Evolutionary conservation across 2,113 vertebrate genomes (phyloP), one percentile per base, ranked within the genome.

Genomic region (Lophius piscatorius): DNA sequence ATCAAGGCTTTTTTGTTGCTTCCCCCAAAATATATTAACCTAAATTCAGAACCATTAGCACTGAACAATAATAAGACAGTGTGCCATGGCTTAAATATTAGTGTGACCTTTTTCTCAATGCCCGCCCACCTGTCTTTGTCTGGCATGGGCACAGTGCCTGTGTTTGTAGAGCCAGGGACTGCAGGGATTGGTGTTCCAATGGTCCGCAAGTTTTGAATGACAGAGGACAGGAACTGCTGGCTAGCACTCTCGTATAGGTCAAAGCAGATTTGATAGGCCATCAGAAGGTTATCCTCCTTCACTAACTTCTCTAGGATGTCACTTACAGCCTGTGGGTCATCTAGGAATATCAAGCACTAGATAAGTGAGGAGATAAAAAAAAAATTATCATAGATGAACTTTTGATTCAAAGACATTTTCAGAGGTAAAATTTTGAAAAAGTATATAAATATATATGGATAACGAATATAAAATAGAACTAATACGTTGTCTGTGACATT

Each of bases 201-300:
- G 0, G 95, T 97, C 50, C 91, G 92, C 51, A 99, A 89, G 76
- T 98, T 99, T 88, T 98, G 97, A 77, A 98, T 98, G 46, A 99
- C 97, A 3, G 97, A 96, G 5, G 97, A 98, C 54, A 99, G 90
- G 86, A 99, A 98, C 90, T 99, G 97, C 87, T 99, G 97, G 84
- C 97, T 99, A 14, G 97, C 97, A 11, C 97, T 99, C 91, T 99
- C 97, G 9, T 99, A 99, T 47, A 99, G 88, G 82, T 99, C 97
- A 70, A 99, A 99, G 75, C 97, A 99, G 79, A 99, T 99, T 80
- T 99, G 97, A 78, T 99, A 99, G 18, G 97, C 97, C 97, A 99
- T 99, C 48, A 99, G 91, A 18, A 99, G 91, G 87, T 99, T 99
- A 78, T 98, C 96, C 83, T 99, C 97, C 78, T 99, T 99, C 65